phyloP scores from a whole-genome alignment of 2,888 invertebrate species.

The Dryomyza anilis region DNA sequence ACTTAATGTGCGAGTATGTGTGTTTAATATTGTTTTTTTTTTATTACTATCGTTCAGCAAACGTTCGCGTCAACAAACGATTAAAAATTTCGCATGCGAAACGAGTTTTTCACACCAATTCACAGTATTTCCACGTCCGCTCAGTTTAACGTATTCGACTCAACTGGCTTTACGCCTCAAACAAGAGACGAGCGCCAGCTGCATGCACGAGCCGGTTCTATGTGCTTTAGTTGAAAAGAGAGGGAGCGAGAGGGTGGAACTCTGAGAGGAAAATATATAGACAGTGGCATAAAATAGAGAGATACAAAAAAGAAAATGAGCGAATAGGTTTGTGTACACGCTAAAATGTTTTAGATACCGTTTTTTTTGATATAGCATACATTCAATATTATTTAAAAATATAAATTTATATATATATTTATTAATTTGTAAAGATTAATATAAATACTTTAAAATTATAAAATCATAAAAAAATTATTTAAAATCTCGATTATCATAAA shows the following conservation, averaged over 20 bases:
- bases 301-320: neutral
- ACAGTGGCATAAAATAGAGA: no score
- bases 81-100: constrained; percentile 12
- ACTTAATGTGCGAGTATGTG: neutral
- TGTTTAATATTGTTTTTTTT: neutral
- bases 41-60: neutral
- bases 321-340: neutral
- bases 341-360: neutral
- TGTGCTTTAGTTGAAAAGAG: neutral
- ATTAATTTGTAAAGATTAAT: neutral
- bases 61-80: constrained; percentile 9
- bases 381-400: neutral
- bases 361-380: neutral
- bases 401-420: neutral
- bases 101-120: constrained; percentile 9
- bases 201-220: neutral
- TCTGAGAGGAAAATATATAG: neutral
- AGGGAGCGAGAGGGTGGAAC: neutral
- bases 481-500: neutral
- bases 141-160: constrained; percentile 47
- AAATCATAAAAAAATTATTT: neutral
- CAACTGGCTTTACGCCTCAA: constrained; percentile 42
- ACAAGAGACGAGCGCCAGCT: neutral
- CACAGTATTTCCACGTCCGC: constrained; percentile 34
- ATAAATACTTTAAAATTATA: neutral